These are phyloP conservation scores for Atethmia centrago DNA, from an alignment of 2,888 invertebrate species.

Conservation along the genomic window DNA sequence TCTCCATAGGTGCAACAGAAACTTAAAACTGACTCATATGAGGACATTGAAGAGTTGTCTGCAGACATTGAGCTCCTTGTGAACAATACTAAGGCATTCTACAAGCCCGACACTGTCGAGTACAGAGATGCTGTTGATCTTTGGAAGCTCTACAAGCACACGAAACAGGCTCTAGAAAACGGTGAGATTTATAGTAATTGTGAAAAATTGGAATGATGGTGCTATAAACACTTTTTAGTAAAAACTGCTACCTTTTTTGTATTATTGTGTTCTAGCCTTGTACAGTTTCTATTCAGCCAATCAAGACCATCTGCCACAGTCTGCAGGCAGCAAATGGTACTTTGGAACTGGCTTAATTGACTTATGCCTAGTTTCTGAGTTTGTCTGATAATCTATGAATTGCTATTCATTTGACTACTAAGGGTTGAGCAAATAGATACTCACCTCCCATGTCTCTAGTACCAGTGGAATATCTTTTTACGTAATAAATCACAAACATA, in stretches of 20 bases:
- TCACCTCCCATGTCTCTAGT: no score
- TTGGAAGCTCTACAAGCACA: slow-evolving; percentile 94
- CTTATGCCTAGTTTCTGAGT: no score
- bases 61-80: slow-evolving; percentile 97
- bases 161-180: slow-evolving; percentile 83
- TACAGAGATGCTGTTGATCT: slow-evolving; percentile 97
- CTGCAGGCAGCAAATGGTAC: no score
- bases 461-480: no score
- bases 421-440: no score
- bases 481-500: no score
- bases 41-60: slow-evolving; percentile 97
- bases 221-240: no score
- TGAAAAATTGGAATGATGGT: no score
- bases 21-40: slow-evolving; percentile 98
- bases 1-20: slow-evolving; percentile 96
- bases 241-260: no score
- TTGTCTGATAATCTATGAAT: background rate
- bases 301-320: no score
- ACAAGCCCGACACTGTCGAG: slow-evolving; percentile 96
- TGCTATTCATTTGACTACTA: background rate
- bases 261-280: background rate
- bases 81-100: slow-evolving; percentile 98
- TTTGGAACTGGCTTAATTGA: no score
- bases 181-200: slow-evolving; percentile 69
- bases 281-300: no score